Conservation (phyloP, 1,140 invertebrate genomes). For the Zophobas morio region DNA sequence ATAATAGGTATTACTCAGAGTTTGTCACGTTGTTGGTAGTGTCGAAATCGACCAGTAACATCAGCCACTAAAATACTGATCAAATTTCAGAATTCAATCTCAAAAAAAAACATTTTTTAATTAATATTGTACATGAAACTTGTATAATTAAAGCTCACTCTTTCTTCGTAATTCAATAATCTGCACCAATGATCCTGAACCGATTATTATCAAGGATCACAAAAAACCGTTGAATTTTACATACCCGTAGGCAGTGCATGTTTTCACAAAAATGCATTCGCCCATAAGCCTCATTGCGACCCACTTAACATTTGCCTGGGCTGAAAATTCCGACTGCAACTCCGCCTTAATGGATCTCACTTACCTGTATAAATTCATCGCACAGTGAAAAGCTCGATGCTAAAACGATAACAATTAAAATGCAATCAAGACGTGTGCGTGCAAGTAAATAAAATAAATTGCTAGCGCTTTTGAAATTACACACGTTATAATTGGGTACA, state of each 20-base stretch:
- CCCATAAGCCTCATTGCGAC: background rate
- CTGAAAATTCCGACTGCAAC: slow-evolving; percentile 4
- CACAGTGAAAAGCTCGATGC: slow-evolving; percentile 22
- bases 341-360: slow-evolving; percentile 11
- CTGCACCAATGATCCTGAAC: too few relatives aligned
- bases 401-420: slow-evolving; percentile 46
- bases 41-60: too few relatives aligned
- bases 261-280: background rate
- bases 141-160: too few relatives aligned
- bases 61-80: too few relatives aligned
- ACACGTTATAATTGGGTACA: slow-evolving; percentile 41
- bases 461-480: slow-evolving; percentile 30
- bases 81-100: too few relatives aligned
- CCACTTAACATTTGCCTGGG: background rate
- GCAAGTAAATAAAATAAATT: slow-evolving; percentile 35
- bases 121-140: too few relatives aligned
- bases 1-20: too few relatives aligned
- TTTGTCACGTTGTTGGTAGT: too few relatives aligned
- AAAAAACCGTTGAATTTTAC: slow-evolving; percentile 6
- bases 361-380: slow-evolving; percentile 24
- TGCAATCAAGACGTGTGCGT: slow-evolving; percentile 40
- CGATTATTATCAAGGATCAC: too few relatives aligned
- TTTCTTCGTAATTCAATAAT: too few relatives aligned
- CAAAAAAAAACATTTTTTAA: too few relatives aligned
- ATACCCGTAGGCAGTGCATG: background rate